Conservation (phyloP, 2,888 invertebrate species). For the Dicyrtoma fusca region DNA sequence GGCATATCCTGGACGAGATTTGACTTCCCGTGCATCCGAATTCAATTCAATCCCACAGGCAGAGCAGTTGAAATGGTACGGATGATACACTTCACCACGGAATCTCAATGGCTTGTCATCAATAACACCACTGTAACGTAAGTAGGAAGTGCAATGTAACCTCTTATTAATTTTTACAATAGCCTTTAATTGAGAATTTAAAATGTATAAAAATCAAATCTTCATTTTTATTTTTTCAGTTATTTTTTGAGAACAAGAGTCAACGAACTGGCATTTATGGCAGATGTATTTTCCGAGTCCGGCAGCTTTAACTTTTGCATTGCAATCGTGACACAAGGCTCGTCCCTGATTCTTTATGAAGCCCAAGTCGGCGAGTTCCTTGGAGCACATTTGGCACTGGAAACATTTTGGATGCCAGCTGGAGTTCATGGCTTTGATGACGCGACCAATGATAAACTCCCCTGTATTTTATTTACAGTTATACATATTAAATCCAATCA, state of each 20-base stretch:
- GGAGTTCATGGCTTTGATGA: conserved; percentile 98
- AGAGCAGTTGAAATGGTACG: conserved; percentile 98
- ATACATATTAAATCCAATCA: too few species aligned
- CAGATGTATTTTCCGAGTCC: conserved; percentile 96
- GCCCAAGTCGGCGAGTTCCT: conserved; percentile 92
- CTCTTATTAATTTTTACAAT: neutral
- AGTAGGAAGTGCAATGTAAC: conserved; percentile 2
- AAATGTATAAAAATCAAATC: neutral
- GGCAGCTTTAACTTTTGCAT: conserved; percentile 92
- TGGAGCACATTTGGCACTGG: conserved; percentile 89
- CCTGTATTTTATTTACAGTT: conserved; percentile 61
- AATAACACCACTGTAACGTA: conserved; percentile 74
- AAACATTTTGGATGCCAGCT: conserved; percentile 99
- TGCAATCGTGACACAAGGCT: conserved; percentile 93
- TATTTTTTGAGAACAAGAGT: neutral
- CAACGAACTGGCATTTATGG: conserved; percentile 94
- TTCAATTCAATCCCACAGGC: conserved; percentile 90
- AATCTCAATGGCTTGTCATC: conserved; percentile 83
- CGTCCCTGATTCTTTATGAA: conserved; percentile 89
- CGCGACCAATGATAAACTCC: conserved; percentile 97
- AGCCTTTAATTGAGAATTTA: too few species aligned
- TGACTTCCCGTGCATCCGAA: conserved; percentile 93
- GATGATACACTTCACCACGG: conserved; percentile 96
- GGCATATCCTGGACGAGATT: conserved; percentile 84
- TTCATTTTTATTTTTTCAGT: neutral